phyloP scores from a whole-genome alignment of 2,888 invertebrate genomes.

The Napeogenes sylphis region DNA sequence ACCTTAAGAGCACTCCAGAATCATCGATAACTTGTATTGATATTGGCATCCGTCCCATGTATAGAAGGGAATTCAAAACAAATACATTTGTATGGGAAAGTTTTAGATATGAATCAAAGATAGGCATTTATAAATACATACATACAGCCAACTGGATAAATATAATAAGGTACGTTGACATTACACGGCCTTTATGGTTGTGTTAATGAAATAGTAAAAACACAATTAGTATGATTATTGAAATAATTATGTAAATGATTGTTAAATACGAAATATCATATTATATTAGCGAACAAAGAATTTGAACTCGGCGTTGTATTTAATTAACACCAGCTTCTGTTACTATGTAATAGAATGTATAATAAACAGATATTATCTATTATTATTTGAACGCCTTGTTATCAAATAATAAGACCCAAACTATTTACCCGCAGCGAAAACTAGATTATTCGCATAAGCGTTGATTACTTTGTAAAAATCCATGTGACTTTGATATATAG shows the following conservation, averaged over 20 bases:
- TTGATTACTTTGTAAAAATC: conserved; percentile 50
- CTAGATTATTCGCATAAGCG: conserved; percentile 36
- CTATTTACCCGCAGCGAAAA: conserved; percentile 4
- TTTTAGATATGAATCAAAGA: conserved; percentile 15
- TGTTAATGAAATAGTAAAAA: neutral
- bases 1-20: conserved; percentile 17
- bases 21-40: conserved; percentile 21
- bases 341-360: conserved; percentile 6
- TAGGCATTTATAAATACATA: neutral
- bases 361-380: conserved; percentile 2
- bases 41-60: conserved; percentile 29
- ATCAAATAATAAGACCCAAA: conserved; percentile 6
- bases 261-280: neutral
- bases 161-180: neutral
- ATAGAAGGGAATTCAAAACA: conserved; percentile 24
- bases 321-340: neutral
- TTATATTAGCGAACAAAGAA: neutral
- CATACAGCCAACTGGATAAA: neutral
- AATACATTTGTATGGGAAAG: conserved; percentile 26
- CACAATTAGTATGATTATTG: too few species aligned
- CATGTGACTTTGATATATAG: conserved; percentile 64
- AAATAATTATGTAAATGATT: neutral
- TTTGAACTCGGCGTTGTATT: too few species aligned
- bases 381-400: neutral
- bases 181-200: neutral